Evolutionary conservation across 2,888 invertebrate species (phyloP).

Genomic region (Lamellibrachia columna): DNA sequence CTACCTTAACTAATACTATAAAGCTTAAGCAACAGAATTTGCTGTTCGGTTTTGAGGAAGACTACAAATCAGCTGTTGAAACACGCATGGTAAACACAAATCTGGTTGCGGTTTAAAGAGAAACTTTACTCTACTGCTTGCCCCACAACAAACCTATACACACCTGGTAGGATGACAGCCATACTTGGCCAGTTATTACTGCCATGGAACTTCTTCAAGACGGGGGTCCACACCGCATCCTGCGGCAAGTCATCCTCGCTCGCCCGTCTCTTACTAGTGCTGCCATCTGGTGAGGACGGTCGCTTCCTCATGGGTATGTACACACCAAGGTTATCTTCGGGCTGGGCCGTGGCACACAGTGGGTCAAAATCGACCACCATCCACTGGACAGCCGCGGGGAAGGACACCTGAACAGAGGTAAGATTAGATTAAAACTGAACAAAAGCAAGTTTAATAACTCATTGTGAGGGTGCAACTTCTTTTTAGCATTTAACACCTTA

Average conservation of each 20-base stretch:
- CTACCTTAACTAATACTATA: too few relatives aligned
- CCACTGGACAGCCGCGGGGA: constrained; percentile 90
- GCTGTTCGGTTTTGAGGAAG: too few relatives aligned
- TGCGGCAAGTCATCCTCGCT: constrained; percentile 57
- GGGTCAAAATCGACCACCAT: constrained; percentile 92
- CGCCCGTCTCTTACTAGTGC: constrained; percentile 35
- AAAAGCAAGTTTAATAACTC: neutral
- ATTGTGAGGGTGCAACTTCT: neutral
- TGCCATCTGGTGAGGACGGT: constrained; percentile 8
- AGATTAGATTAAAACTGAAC: too few relatives aligned
- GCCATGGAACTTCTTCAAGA: constrained; percentile 66
- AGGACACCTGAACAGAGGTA: constrained; percentile 72
- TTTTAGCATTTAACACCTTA: too few relatives aligned
- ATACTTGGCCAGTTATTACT: constrained; percentile 85
- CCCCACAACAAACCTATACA: constrained; percentile 70
- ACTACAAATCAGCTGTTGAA: neutral
- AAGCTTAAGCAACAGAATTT: too few relatives aligned
- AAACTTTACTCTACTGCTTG: neutral
- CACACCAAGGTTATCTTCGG: constrained; percentile 81
- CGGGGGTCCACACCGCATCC: constrained; percentile 59
- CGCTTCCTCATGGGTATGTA: constrained; percentile 62
- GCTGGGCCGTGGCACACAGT: constrained; percentile 89
- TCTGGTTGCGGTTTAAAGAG: neutral
- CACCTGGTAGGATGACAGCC: constrained; percentile 79
- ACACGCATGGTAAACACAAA: neutral